Percentiles rank a stretch among this genome's conserved stretches.
phyloP scores from a whole-genome alignment of 2,888 invertebrate species.

The Lepidocyrtinus sp. region DNA sequence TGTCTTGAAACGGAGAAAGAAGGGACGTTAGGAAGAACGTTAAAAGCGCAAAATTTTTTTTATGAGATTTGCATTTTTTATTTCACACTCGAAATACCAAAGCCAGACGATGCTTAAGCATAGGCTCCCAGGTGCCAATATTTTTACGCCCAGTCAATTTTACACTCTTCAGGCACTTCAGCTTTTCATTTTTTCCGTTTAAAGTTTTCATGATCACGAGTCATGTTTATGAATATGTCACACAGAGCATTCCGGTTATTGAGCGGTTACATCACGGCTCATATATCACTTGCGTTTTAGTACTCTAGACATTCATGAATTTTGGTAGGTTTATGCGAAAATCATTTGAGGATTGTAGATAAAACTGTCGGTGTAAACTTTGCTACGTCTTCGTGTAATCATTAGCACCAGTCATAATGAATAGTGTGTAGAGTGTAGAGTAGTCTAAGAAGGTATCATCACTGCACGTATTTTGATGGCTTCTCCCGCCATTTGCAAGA shows the following conservation, averaged over 20 bases:
- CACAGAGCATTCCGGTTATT: background rate
- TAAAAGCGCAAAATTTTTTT: no score
- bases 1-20: no score
- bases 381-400: background rate
- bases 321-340: background rate
- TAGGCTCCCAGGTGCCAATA: background rate
- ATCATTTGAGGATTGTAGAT: background rate
- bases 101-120: background rate
- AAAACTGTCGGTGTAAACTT: background rate
- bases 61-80: background rate
- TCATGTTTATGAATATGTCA: background rate
- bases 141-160: background rate
- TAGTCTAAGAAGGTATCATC: background rate
- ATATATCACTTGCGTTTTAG: background rate
- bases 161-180: no score
- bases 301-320: no score
- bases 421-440: background rate
- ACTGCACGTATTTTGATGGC: background rate
- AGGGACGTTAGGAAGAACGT: no score
- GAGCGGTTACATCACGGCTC: background rate
- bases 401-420: background rate
- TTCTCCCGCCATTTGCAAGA: background rate
- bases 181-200: no score
- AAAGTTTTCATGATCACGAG: no score
- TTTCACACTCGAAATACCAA: background rate